phyloP scores from a whole-genome alignment of 2,113 vertebrate genomes.

The Piliocolobus tephrosceles region DNA sequence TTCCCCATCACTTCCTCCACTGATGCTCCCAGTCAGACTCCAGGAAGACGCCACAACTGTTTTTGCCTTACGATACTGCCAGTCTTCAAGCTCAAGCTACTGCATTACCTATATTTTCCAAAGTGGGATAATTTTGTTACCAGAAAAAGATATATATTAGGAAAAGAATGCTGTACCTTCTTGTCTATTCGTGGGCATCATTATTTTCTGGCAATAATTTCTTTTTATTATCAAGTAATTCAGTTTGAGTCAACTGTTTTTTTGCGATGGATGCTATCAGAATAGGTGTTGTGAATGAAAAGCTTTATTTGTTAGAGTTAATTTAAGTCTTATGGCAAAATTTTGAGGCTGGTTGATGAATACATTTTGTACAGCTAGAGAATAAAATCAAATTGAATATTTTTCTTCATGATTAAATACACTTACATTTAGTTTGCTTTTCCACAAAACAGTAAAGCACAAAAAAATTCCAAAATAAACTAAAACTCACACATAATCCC shows the following conservation, averaged over 20 bases:
- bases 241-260: not conserved
- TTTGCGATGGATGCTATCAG: slow-evolving; percentile 12
- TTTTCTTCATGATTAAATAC: not conserved
- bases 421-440: slow-evolving; percentile 14
- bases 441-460: not conserved
- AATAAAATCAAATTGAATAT: not conserved
- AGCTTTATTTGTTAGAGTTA: slow-evolving; percentile 1
- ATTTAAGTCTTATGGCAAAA: slow-evolving; percentile 20
- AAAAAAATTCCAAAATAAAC: not conserved
- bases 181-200: not conserved
- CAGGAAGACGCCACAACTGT: not conserved
- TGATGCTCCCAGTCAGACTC: not conserved
- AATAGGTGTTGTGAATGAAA: not conserved
- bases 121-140: not conserved
- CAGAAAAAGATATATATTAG: not conserved
- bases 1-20: not conserved
- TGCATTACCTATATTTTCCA: not conserved
- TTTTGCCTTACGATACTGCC: not conserved
- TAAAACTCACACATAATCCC: not conserved
- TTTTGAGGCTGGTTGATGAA: not conserved
- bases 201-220: slow-evolving; percentile 37
- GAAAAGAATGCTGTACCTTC: slow-evolving; percentile 10
- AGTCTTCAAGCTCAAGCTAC: not conserved
- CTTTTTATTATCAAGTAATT: slow-evolving; percentile 30
- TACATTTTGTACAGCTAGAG: not conserved